These are phyloP conservation scores for Chiloscyllium plagiosum DNA, from an alignment of 2,113 vertebrate genomes.

Conservation along the genomic window DNA sequence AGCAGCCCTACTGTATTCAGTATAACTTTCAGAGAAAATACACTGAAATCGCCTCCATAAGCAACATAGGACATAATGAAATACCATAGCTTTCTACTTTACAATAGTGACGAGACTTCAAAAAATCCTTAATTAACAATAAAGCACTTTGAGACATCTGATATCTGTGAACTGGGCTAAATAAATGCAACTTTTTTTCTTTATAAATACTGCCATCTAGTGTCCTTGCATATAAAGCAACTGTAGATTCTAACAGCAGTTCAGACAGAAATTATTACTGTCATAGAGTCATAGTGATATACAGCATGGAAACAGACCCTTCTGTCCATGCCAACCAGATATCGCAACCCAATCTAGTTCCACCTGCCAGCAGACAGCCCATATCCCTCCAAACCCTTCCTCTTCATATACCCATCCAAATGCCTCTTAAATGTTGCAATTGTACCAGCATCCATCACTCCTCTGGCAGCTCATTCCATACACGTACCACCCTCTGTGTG, in stretches of 20 bases:
- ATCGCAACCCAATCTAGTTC: no score
- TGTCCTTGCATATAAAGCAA: background rate
- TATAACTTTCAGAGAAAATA: background rate
- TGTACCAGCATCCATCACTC: no score
- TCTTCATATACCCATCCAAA: no score
- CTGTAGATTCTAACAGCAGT: background rate
- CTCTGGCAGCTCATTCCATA: no score
- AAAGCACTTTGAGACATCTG: background rate
- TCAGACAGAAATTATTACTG: background rate
- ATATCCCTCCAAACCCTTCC: no score
- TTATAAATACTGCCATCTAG: constrained; percentile 20
- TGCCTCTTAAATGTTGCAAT: no score
- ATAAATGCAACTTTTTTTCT: background rate
- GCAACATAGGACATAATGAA: background rate
- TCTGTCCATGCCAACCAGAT: no score
- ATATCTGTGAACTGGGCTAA: background rate
- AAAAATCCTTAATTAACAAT: background rate
- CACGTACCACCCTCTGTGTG: no score
- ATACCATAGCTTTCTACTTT: background rate
- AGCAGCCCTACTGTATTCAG: background rate
- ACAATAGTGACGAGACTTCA: background rate
- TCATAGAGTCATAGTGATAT: no score
- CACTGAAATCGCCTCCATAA: background rate
- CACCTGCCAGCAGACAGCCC: no score
- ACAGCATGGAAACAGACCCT: no score